phyloP scores from a whole-genome alignment of 92 coral and sea anemone genomes.

The Phenganax subtilis region DNA sequence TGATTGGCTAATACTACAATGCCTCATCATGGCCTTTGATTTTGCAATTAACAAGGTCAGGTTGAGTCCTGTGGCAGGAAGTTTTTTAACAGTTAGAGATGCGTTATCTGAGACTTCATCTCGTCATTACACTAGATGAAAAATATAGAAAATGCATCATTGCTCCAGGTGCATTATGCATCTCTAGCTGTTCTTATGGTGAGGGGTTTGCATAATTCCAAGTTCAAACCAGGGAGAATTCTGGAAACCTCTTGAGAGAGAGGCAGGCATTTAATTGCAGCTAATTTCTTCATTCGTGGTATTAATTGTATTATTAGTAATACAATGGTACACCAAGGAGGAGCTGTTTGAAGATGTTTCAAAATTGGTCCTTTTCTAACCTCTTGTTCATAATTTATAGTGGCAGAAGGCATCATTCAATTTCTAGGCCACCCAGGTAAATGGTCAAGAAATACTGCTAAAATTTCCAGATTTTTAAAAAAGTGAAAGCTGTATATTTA shows the following conservation, averaged over 20 bases:
- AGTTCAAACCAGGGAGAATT: too few relatives aligned
- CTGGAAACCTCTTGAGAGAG: too few relatives aligned
- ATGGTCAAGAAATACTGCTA: not conserved
- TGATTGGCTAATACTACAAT: not conserved
- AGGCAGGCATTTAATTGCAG: too few relatives aligned
- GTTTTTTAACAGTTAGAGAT: not conserved
- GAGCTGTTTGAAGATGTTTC: too few relatives aligned
- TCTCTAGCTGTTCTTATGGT: too few relatives aligned
- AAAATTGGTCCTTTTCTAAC: too few relatives aligned
- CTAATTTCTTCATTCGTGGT: not conserved
- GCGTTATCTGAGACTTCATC: too few relatives aligned
- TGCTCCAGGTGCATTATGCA: too few relatives aligned
- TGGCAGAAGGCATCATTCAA: not conserved
- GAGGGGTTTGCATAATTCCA: too few relatives aligned
- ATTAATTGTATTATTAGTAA: not conserved
- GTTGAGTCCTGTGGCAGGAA: conserved; percentile 3
- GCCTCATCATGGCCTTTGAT: conserved; percentile 20
- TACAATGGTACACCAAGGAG: too few relatives aligned
- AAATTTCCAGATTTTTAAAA: not conserved
- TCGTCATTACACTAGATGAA: too few relatives aligned
- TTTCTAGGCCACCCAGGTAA: conserved; percentile 39
- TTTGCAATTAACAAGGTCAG: conserved; percentile 27
- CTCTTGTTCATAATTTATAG: not conserved
- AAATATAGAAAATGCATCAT: too few relatives aligned
- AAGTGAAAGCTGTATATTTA: not conserved